phyloP scores from a whole-genome alignment of 2,888 invertebrate genomes.

The Cylindroiulus punctatus region DNA sequence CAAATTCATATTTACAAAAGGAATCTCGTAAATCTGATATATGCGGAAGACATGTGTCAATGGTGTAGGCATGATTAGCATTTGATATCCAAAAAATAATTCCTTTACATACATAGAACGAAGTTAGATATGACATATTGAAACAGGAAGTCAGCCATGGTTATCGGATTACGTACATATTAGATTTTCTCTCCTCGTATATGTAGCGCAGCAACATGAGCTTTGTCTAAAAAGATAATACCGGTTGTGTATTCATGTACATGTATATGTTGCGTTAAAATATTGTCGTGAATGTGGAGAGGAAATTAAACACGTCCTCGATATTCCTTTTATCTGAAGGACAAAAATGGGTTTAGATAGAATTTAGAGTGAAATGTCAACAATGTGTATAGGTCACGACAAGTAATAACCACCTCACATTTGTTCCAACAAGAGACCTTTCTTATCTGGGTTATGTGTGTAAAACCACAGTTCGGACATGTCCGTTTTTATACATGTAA shows the following conservation, averaged over 20 bases:
- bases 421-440: not conserved
- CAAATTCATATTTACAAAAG: not conserved
- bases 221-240: not conserved
- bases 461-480: too few relatives aligned
- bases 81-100: not conserved
- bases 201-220: not conserved
- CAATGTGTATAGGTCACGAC: not conserved
- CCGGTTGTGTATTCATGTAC: not conserved
- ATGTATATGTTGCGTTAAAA: conserved; percentile 1
- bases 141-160: conserved; percentile 32
- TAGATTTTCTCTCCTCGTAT: conserved; percentile 15
- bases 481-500: too few relatives aligned
- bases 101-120: not conserved
- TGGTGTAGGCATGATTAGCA: conserved; percentile 30
- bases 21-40: conserved; percentile 3
- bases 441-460: not conserved
- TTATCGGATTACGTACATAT: conserved; percentile 11
- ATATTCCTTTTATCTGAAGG: not conserved
- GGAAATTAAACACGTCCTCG: not conserved
- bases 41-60: conserved; percentile 20
- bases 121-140: conserved; percentile 30
- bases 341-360: not conserved
- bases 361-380: not conserved
- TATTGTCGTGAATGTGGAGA: not conserved
- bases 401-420: not conserved